Conservation (phyloP, 2,797 vertebrate genomes). For the Allobates femoralis region DNA sequence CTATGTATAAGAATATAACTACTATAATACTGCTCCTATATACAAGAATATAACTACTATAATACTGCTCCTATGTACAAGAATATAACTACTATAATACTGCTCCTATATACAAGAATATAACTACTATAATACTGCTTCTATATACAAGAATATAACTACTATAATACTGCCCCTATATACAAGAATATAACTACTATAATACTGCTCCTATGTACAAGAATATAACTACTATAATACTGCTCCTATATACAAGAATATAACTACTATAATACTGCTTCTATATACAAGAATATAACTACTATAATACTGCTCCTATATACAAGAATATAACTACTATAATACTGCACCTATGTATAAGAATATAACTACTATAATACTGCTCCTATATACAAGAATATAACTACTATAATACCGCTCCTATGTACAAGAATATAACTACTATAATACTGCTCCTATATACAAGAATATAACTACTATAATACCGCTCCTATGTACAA, state of each 20-base stretch:
- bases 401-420: slow-evolving; percentile 16
- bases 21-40: too few species aligned
- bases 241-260: background rate
- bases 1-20: too few species aligned
- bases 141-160: slow-evolving; percentile 15
- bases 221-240: too few species aligned
- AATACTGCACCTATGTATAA: too few species aligned
- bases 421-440: slow-evolving; percentile 7
- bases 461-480: slow-evolving; percentile 13
- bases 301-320: too few species aligned
- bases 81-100: slow-evolving; percentile 20
- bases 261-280: slow-evolving; percentile 7
- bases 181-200: too few species aligned
- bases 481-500: background rate
- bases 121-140: slow-evolving; percentile 6
- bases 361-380: too few species aligned
- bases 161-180: slow-evolving; percentile 3
- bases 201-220: too few species aligned
- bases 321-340: too few species aligned
- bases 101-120: slow-evolving; percentile 11
- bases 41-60: too few species aligned
- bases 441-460: background rate
- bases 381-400: background rate
- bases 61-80: background rate
- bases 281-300: too few species aligned